Evolutionary conservation across 53 echinoderm and acorn worm genomes (phyloP).

Genomic region (Hippasteria phrygiana): DNA sequence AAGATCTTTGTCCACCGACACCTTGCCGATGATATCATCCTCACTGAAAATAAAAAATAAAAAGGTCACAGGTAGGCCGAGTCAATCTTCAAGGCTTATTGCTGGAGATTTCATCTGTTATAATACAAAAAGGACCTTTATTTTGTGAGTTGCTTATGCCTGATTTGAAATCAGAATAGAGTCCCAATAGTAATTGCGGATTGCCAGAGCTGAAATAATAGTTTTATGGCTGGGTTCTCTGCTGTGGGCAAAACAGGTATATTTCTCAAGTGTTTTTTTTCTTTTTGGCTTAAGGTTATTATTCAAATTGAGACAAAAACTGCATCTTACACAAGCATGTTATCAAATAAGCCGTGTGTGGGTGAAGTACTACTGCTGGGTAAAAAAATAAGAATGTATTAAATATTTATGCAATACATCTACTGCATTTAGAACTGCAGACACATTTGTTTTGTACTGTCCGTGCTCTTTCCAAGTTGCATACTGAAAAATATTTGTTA

Average conservation of each 20-base stretch:
- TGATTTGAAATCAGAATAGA: background rate
- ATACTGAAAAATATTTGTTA: too few species aligned
- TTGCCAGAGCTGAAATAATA: background rate
- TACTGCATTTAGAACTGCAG: too few species aligned
- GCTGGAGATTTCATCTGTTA: background rate
- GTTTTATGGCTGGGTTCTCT: background rate
- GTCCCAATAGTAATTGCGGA: background rate
- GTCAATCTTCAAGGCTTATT: background rate
- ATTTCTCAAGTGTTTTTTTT: background rate
- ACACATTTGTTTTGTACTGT: too few species aligned
- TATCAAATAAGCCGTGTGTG: background rate
- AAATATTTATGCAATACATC: too few species aligned
- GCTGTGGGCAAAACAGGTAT: background rate
- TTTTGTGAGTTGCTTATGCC: background rate
- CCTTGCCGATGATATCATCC: conserved; percentile 74
- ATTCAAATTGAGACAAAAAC: background rate
- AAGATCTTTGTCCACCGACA: conserved; percentile 68
- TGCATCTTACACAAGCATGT: background rate
- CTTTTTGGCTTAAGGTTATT: background rate
- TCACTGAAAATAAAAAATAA: conserved; percentile 51
- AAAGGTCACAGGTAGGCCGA: conserved; percentile 18
- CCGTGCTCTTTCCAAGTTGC: too few species aligned
- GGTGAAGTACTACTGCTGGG: background rate
- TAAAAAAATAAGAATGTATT: background rate
- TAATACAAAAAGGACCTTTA: background rate